phyloP scores from a whole-genome alignment of 2,797 vertebrate species.

The Tiaroga cobitis region DNA sequence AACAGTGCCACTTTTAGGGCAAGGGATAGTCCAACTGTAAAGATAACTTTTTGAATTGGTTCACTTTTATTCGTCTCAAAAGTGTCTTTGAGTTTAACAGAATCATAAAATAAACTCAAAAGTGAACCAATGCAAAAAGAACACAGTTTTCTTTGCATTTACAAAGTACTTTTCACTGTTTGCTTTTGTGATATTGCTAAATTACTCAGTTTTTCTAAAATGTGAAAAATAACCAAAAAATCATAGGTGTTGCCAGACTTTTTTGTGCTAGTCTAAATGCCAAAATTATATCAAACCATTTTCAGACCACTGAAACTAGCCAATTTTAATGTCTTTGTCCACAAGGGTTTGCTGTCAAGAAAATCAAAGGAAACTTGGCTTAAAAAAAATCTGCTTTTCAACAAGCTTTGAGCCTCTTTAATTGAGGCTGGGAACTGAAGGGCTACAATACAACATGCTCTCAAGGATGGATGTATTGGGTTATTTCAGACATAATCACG shows the following conservation, averaged over 20 bases:
- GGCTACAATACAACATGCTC: slow-evolving; percentile 4
- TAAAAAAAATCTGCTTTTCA: slow-evolving; percentile 1
- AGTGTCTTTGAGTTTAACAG: neutral
- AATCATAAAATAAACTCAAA: neutral
- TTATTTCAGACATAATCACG: neutral
- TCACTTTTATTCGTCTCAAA: neutral
- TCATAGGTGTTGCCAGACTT: neutral
- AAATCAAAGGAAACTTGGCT: neutral
- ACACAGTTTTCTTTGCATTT: neutral
- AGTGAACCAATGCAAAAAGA: neutral
- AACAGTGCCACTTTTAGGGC: neutral
- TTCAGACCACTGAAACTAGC: neutral
- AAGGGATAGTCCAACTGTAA: neutral
- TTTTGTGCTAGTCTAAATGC: neutral
- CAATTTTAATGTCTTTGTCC: slow-evolving; percentile 17
- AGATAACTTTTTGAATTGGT: neutral
- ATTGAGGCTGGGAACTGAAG: neutral
- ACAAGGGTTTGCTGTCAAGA: neutral
- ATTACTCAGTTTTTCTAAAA: neutral
- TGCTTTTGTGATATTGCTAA: neutral
- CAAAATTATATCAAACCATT: neutral
- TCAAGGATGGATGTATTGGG: neutral
- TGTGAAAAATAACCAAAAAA: neutral
- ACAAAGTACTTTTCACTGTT: neutral
- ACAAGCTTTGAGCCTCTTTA: slow-evolving; percentile 4